phyloP scores from a whole-genome alignment of 64 coral and sea anemone genomes.

The Acropora tenuis region DNA sequence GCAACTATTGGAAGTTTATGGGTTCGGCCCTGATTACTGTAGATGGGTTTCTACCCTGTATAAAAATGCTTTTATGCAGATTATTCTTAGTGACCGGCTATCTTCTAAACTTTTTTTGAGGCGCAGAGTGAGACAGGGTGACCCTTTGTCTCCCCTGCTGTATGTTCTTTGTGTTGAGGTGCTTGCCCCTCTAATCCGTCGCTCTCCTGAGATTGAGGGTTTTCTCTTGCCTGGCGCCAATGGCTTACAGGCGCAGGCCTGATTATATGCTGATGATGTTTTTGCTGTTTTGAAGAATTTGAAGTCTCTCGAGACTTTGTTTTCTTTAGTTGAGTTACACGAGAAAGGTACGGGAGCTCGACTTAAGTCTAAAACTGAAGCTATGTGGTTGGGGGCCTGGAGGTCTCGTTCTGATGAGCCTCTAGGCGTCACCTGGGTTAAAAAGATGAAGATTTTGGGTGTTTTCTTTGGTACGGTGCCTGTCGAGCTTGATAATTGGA shows the following conservation, averaged over 20 bases:
- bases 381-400: conserved; percentile 23
- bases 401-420: background rate
- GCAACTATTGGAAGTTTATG: background rate
- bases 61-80: background rate
- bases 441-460: conserved; percentile 5
- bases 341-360: background rate
- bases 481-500: conserved; percentile 17
- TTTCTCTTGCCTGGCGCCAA: conserved; percentile 18
- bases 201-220: background rate
- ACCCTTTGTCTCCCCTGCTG: conserved; percentile 10
- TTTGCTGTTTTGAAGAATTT: background rate
- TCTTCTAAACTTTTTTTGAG: background rate
- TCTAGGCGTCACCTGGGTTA: conserved; percentile 3
- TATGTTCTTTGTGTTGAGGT: conserved; percentile 21
- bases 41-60: background rate
- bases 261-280: conserved; percentile 50
- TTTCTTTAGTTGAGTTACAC: background rate
- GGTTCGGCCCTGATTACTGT: background rate
- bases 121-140: background rate
- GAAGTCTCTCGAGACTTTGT: background rate
- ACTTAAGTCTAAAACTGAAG: background rate
- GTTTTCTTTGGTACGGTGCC: background rate
- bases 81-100: background rate
- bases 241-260: background rate
- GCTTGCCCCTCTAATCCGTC: background rate